phyloP scores from a whole-genome alignment of 2,113 vertebrate species.

The Macroglossus sobrinus region DNA sequence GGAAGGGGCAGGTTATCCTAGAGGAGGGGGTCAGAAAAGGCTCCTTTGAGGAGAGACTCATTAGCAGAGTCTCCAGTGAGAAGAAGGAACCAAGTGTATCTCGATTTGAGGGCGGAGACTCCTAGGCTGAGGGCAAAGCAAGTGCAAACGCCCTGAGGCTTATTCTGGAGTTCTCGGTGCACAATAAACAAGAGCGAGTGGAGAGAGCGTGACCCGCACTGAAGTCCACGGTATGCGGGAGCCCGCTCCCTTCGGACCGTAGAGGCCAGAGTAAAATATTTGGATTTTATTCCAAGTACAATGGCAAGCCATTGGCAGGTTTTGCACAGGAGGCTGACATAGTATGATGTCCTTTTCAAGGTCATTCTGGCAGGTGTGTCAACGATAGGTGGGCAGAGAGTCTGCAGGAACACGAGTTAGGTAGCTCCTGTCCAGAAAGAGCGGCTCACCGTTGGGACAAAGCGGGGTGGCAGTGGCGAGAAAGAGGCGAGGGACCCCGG shows the following conservation, averaged over 20 bases:
- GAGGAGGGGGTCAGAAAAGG: not conserved
- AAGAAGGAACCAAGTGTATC: not conserved
- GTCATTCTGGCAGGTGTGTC: not conserved
- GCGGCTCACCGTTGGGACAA: fast-evolving
- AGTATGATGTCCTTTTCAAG: not conserved
- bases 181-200: fast-evolving
- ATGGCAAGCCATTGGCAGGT: not conserved
- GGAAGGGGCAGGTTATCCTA: not conserved
- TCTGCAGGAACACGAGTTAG: not conserved
- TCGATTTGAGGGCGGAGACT: not conserved
- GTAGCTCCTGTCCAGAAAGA: not conserved
- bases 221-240: not conserved
- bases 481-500: fast-evolving
- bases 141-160: not conserved
- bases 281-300: not conserved
- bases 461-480: fast-evolving
- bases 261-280: not conserved
- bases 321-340: not conserved
- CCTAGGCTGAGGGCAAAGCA: not conserved
- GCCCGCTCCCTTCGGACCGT: fast-evolving
- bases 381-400: too few relatives aligned
- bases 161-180: not conserved
- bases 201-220: fast-evolving
- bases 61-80: not conserved
- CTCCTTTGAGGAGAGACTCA: not conserved